Base-by-base conservation (phyloP, 1,140 invertebrate genomes). In the Lineus longissimus region DNA sequence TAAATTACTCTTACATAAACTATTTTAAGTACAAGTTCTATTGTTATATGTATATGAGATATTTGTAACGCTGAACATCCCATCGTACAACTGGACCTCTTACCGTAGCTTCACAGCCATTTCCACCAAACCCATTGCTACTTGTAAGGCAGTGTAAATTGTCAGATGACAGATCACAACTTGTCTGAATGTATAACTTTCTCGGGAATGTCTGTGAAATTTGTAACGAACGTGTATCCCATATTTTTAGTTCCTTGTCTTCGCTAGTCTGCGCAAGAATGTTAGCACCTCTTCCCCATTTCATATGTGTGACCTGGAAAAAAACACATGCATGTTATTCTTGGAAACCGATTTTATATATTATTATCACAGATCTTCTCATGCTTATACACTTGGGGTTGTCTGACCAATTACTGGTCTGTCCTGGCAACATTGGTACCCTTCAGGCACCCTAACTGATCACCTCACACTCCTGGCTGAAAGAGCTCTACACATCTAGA, bases 181-280 rank as follows among this genome's bases (percentile, higher is more conserved):
- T 72, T 69, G 75, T 78, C 67, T 81, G 80, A 30, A 81, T 80
- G 47, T 81, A 78, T 62, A 79, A 77, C 61, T 81, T 81, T 27
- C 72, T 70, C 17, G 73, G 73, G 64, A 80, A 81, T 13, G 55
- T 75, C 51, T 74, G 72, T 7, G 70, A 60, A 1, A 77, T 66
- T 29, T 69, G 59, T 64, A 81, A 61, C 19, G 67, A 73, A 15
- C 73, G 66, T 0, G 66, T 65, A 65, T 81, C 79, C 70, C 70
- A 80, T n/a, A 80, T 59, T 64, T 78, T 78, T 36, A 79, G 72
- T 63, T 78, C 73, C 67, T 81, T 81, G 61, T 81, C 79, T 65
- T 81, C 79, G 13, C 79, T 75, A 15, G 74, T 71, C 67, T 80
- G 78, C 33, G 75, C 70, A 25, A 80, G 60, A 2, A 73, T 40